Conservation (phyloP, 2,113 vertebrate species). For the Etheostoma spectabile region DNA sequence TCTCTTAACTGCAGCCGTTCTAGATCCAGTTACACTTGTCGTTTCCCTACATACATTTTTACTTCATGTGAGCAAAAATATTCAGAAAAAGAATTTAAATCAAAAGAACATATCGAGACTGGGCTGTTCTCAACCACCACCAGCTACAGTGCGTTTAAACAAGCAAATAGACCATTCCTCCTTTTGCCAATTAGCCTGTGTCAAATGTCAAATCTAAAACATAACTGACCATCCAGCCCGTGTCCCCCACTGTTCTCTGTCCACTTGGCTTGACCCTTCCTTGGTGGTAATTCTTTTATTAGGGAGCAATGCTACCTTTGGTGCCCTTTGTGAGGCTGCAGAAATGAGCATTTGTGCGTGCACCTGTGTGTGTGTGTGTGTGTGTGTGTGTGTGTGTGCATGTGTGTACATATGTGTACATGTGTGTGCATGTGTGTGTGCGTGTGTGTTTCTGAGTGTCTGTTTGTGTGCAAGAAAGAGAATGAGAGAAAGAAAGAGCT, state of each 20-base stretch:
- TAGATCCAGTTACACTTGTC: neutral
- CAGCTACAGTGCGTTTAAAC: neutral
- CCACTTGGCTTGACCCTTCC: conserved; percentile 45
- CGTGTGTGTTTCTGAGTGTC: conserved; percentile 9
- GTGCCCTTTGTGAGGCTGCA: conserved; percentile 57
- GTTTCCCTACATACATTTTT: neutral
- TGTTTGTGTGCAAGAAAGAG: neutral
- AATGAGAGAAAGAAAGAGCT: conserved; percentile 31
- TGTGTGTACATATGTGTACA: conserved; percentile 6
- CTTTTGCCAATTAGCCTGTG: conserved; percentile 35
- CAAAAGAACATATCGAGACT: neutral
- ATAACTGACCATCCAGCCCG: conserved; percentile 18
- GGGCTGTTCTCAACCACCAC: neutral
- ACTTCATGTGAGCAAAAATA: neutral
- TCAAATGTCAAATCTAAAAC: conserved; percentile 60
- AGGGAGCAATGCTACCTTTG: conserved; percentile 27
- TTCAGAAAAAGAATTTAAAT: neutral
- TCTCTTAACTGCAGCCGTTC: too few species aligned
- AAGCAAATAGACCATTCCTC: neutral
- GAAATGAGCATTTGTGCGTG: conserved; percentile 35
- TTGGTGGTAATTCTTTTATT: conserved; percentile 53
- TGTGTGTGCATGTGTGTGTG: conserved; percentile 9
- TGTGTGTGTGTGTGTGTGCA: neutral
- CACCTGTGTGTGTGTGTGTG: conserved; percentile 16
- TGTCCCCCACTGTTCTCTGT: conserved; percentile 29